Evolutionary conservation across 2,797 vertebrate genomes (phyloP).

Genomic region (Macropodus opercularis): DNA sequence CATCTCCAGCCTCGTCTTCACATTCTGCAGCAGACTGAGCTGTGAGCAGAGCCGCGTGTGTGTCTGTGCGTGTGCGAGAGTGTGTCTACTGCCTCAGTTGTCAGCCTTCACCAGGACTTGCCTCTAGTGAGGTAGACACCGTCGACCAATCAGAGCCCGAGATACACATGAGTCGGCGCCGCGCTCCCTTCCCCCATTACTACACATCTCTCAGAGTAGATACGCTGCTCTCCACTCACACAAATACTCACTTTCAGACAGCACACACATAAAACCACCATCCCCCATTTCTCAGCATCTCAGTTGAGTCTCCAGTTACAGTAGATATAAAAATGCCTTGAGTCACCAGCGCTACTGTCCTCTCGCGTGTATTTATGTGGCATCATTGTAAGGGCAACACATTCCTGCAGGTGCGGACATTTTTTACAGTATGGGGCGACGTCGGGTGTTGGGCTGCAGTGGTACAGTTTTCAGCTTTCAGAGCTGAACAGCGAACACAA

Average conservation of each 20-base stretch:
- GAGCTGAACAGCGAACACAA: background rate
- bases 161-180: slow-evolving; percentile 47
- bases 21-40: slow-evolving; percentile 17
- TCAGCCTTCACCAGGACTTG: slow-evolving; percentile 63
- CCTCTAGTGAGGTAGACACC: slow-evolving; percentile 52
- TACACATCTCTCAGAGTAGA: slow-evolving; percentile 49
- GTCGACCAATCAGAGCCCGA: slow-evolving; percentile 57
- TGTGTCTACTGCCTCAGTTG: slow-evolving; percentile 49
- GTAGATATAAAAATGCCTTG: slow-evolving; percentile 36
- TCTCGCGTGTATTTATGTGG: background rate
- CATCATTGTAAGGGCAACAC: too few species aligned
- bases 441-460: background rate
- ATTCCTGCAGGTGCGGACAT: background rate
- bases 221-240: slow-evolving; percentile 11
- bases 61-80: slow-evolving; percentile 4
- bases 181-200: slow-evolving; percentile 61
- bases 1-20: slow-evolving; percentile 15
- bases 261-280: slow-evolving; percentile 17
- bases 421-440: background rate
- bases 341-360: slow-evolving; percentile 17
- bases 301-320: slow-evolving; percentile 15
- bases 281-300: slow-evolving; percentile 47
- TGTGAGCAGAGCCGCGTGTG: slow-evolving; percentile 1
- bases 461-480: background rate
- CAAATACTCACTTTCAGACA: slow-evolving; percentile 7